Conservation (phyloP, 2,113 vertebrate species). For the Atractosteus spatula region DNA sequence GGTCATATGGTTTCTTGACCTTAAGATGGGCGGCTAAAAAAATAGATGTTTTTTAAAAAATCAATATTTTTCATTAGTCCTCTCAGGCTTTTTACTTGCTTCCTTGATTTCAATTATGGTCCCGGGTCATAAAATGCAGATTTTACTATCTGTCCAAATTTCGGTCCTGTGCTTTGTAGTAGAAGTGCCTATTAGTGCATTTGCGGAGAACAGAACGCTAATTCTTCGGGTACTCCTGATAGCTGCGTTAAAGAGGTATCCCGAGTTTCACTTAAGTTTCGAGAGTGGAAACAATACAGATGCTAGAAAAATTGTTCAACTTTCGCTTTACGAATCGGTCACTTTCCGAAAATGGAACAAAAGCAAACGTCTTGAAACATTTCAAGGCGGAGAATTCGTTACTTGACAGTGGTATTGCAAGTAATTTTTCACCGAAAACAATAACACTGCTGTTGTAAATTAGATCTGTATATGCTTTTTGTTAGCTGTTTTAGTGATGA, state of each 20-base stretch:
- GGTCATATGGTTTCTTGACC: constrained; percentile 22
- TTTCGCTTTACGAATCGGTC: too few species aligned
- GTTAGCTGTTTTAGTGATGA: too few species aligned
- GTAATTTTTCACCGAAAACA: too few species aligned
- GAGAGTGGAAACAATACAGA: too few species aligned
- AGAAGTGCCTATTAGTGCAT: constrained; percentile 35
- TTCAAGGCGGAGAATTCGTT: too few species aligned
- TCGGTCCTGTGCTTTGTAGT: constrained; percentile 25
- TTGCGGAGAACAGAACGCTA: constrained; percentile 43
- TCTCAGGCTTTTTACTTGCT: neutral
- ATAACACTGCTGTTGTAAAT: too few species aligned
- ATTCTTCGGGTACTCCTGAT: constrained; percentile 45
- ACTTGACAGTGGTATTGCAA: too few species aligned
- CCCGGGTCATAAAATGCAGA: neutral
- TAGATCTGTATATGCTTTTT: too few species aligned
- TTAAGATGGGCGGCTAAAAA: neutral
- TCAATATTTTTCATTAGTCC: too few species aligned
- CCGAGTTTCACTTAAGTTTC: constrained; percentile 27
- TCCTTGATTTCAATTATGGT: neutral
- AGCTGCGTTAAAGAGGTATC: constrained; percentile 55
- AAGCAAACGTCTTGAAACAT: too few species aligned
- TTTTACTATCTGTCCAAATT: constrained; percentile 25
- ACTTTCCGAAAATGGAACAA: too few species aligned
- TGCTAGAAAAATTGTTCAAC: too few species aligned
- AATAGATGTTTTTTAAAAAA: neutral